phyloP scores from a whole-genome alignment of 2,888 invertebrate species.

The Spodoptera littoralis region DNA sequence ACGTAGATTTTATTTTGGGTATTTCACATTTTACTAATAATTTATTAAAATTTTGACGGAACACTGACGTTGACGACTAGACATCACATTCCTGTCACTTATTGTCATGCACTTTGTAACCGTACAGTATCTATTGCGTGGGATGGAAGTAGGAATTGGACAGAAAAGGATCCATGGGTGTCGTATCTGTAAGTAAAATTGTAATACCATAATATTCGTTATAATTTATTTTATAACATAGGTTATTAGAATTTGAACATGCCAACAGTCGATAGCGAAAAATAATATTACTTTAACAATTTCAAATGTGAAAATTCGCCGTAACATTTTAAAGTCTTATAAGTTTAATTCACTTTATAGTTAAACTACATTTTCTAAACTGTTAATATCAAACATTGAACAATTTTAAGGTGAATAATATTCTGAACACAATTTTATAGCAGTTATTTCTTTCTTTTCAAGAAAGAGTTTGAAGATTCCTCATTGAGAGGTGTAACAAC shows the following conservation, averaged over 20 bases:
- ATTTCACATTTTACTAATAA: slow-evolving; percentile 22
- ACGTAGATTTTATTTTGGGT: slow-evolving; percentile 3
- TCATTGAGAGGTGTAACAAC: slow-evolving; percentile 78
- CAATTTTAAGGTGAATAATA: slow-evolving; percentile 36
- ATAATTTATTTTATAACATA: slow-evolving; percentile 51
- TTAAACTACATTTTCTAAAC: slow-evolving; percentile 22
- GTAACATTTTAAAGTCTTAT: slow-evolving; percentile 54
- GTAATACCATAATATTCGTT: slow-evolving; percentile 40
- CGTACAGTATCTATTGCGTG: slow-evolving; percentile 31
- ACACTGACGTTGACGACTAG: slow-evolving; percentile 21
- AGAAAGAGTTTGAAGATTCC: slow-evolving; percentile 60
- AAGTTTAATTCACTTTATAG: slow-evolving; percentile 30
- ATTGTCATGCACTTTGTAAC: slow-evolving; percentile 19
- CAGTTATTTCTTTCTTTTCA: slow-evolving; percentile 63
- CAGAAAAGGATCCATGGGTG: slow-evolving; percentile 16
- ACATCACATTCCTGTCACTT: slow-evolving; percentile 20
- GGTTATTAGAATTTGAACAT: slow-evolving; percentile 72
- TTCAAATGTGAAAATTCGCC: slow-evolving; percentile 59
- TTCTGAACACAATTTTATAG: slow-evolving; percentile 37
- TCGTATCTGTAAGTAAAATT: slow-evolving; percentile 42
- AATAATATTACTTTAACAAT: slow-evolving; percentile 61
- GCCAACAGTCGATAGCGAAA: slow-evolving; percentile 67
- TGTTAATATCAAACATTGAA: slow-evolving; percentile 44
- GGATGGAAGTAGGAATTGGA: slow-evolving; percentile 9
- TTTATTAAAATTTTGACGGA: slow-evolving; percentile 18